Evolutionary conservation across 1,140 invertebrate species (phyloP).

Genomic region (Eriosoma lanigerum): DNA sequence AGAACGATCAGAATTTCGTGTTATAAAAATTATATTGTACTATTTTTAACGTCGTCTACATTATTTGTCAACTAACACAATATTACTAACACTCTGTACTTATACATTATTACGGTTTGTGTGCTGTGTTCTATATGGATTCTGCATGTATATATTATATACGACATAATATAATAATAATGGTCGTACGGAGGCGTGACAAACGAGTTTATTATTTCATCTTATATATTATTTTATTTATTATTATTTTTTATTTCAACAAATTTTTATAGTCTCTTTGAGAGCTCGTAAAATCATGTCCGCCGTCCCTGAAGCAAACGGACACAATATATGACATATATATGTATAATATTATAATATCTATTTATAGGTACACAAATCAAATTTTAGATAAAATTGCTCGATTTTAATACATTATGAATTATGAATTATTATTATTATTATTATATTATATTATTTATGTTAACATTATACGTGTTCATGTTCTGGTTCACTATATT

Average conservation of each 20-base stretch:
- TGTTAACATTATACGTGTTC: too few relatives aligned
- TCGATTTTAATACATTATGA: too few relatives aligned
- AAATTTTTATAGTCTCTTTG: not conserved
- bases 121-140: conserved; percentile 5
- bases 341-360: not conserved
- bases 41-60: not conserved
- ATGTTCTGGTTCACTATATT: too few relatives aligned
- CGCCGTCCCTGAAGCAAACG: not conserved
- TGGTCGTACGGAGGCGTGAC: conserved; percentile 10
- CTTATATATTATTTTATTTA: conserved; percentile 25
- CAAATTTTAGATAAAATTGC: too few relatives aligned
- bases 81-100: not conserved
- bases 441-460: too few relatives aligned
- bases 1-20: not conserved
- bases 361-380: too few relatives aligned
- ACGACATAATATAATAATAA: not conserved
- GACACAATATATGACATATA: not conserved
- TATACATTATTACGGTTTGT: not conserved
- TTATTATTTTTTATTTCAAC: conserved; percentile 6
- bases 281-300: not conserved
- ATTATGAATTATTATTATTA: too few relatives aligned
- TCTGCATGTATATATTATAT: not conserved
- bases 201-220: conserved; percentile 35
- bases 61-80: not conserved
- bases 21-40: not conserved